Conservation (phyloP, 2,113 vertebrate genomes). For the Chamaetylas fuelleborni region DNA sequence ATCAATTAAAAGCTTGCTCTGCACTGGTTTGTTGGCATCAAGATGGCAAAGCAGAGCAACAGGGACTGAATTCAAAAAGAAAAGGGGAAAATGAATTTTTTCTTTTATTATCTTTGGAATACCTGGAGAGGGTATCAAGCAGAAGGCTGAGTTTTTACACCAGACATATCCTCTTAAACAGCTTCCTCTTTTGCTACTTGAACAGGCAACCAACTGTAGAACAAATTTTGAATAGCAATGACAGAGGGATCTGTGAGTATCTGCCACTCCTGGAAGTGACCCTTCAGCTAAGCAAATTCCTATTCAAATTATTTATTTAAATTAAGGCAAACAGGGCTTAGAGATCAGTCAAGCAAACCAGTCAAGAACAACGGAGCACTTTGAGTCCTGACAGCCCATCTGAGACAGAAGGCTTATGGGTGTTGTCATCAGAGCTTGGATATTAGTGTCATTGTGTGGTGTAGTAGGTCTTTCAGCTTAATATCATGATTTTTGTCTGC, state of each 20-base stretch:
- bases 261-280: neutral
- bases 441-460: neutral
- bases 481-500: neutral
- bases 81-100: neutral
- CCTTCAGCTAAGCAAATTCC: neutral
- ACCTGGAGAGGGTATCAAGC: neutral
- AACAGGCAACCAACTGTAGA: neutral
- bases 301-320: neutral
- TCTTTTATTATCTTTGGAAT: neutral
- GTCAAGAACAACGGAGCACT: neutral
- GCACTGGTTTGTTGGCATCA: neutral
- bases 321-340: neutral
- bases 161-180: neutral
- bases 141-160: neutral
- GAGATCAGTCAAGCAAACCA: neutral
- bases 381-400: neutral
- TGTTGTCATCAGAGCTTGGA: neutral
- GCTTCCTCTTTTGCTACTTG: neutral
- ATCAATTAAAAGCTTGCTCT: neutral
- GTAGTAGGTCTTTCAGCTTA: neutral
- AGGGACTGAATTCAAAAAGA: neutral
- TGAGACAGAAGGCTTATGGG: neutral
- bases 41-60: neutral
- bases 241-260: neutral
- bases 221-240: neutral